phyloP scores from a whole-genome alignment of 2,797 vertebrate species.

The Xiphophorus birchmanni region DNA sequence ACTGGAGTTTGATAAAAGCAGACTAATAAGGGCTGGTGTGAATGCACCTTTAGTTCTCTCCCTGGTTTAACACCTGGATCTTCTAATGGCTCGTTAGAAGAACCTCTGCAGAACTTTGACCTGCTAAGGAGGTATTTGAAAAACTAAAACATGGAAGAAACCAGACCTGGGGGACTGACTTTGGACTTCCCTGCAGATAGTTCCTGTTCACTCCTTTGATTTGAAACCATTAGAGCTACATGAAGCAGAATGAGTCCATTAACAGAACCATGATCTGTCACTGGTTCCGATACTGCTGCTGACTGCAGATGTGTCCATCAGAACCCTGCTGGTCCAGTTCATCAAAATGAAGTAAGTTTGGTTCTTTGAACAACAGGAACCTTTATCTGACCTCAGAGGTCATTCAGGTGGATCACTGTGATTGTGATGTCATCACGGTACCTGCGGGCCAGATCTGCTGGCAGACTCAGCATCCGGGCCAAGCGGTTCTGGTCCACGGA shows the following conservation, averaged over 20 bases:
- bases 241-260: neutral
- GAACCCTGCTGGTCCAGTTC: neutral
- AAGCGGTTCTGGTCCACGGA: conserved; percentile 57
- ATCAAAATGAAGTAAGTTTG: neutral
- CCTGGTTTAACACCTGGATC: too few species aligned
- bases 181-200: neutral
- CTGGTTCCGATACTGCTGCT: neutral
- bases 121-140: too few species aligned
- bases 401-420: conserved; percentile 72
- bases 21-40: too few species aligned
- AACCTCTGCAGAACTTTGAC: too few species aligned
- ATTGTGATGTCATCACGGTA: conserved; percentile 79
- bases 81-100: too few species aligned
- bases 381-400: conserved; percentile 16
- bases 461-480: conserved; percentile 72
- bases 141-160: too few species aligned
- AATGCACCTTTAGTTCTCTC: too few species aligned
- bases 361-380: neutral
- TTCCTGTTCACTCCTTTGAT: neutral
- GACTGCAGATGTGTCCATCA: neutral
- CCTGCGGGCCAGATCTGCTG: conserved; percentile 66
- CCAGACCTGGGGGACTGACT: too few species aligned
- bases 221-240: neutral
- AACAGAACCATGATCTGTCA: neutral
- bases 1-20: too few species aligned